Base-by-base conservation (phyloP, 2,113 vertebrate genomes). In the Chascanopsetta lugubris region DNA sequence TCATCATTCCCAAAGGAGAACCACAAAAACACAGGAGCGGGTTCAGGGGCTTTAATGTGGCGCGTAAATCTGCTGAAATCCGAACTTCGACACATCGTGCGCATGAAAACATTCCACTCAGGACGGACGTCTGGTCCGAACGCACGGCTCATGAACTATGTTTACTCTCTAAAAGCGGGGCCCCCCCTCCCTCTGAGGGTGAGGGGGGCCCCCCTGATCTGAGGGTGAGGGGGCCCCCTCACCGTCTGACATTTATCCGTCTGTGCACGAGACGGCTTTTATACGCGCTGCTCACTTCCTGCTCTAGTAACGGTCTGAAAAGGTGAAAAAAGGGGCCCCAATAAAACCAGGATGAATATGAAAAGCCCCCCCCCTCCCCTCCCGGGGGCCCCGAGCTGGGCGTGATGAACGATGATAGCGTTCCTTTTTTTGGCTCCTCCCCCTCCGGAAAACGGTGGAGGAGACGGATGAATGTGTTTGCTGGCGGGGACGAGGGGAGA, bases 401-500 rank as follows among this genome's bases (percentile, higher is more conserved):
- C 48, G 25, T 88, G 80, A 91, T 43, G 66, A 89, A 88, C 51
- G 71, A 76, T 82, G 79, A 88, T 63, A 54, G 53, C 47, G 51
- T 29, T 72, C 77, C 63, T 10, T 42, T 5, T n/a, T n/a, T n/a
- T n/a, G n/a, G n/a, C 6, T 3, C 17, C 7, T 6, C 21, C 21
- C 63, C 65, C 69, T 42, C 27, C 17, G 69, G 70, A 80, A 76
- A 79, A 84, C 79, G 71, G 65, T 32, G 75, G 69, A n/a, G 59
- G 43, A 56, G 82, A 74, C 53, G 53, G 69, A 91, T 88, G 79
- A 87, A 88, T 69, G 64, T 71, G 55, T 88, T 83, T 80, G 71
- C 61, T 61, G 54, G 47, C 73, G 68, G 70, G 70, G 70, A 78
- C n/a, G 73, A 51, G 63, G 43, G 48, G 72, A 61, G 22, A 76